Conservation (phyloP, 2,888 invertebrate genomes). For the Ethmia dodecea region DNA sequence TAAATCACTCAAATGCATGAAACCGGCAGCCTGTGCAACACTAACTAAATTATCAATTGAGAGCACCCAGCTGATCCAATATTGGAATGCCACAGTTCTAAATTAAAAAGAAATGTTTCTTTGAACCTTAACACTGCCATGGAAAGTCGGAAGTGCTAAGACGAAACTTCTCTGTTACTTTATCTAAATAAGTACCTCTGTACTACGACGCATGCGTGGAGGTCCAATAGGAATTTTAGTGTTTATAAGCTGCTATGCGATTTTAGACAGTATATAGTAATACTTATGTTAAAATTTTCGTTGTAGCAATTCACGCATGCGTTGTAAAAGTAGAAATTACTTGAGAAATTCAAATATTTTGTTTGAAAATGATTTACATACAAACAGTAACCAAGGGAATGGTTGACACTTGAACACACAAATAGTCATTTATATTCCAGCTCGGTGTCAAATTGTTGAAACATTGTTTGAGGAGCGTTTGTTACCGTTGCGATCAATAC, state of each 20-base stretch:
- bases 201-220: constrained; percentile 58
- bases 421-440: too few species aligned
- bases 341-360: constrained; percentile 52
- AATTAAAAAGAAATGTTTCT: constrained; percentile 30
- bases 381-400: constrained; percentile 13
- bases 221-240: constrained; percentile 44
- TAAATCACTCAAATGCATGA: constrained; percentile 34
- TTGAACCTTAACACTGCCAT: constrained; percentile 40
- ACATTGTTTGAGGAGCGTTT: too few species aligned
- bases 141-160: constrained; percentile 42
- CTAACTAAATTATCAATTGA: constrained; percentile 71
- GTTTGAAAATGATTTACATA: constrained; percentile 43
- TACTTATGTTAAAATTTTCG: too few species aligned
- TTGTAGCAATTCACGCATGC: constrained; percentile 42
- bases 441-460: too few species aligned
- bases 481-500: too few species aligned
- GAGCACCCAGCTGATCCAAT: constrained; percentile 70
- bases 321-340: constrained; percentile 32
- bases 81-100: constrained; percentile 49
- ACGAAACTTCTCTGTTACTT: constrained; percentile 29
- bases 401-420: background rate
- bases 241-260: too few species aligned
- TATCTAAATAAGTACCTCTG: constrained; percentile 42
- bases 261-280: too few species aligned
- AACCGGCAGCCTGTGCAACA: constrained; percentile 43